Conservation (phyloP, 2,888 invertebrate species). For the Panopea generosa region DNA sequence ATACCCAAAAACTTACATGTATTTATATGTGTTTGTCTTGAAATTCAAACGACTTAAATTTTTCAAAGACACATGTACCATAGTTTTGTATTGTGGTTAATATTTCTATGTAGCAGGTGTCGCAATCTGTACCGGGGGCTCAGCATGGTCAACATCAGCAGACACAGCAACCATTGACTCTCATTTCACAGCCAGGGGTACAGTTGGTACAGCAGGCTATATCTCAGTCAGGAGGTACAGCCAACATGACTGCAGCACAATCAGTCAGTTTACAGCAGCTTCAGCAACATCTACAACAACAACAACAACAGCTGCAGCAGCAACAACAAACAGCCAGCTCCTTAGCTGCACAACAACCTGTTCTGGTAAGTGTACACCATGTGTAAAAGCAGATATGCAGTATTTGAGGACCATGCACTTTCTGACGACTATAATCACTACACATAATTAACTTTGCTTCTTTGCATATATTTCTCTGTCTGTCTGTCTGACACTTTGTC, state of each 20-base stretch:
- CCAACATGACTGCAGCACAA: conserved; percentile 55
- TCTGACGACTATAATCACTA: too few species aligned
- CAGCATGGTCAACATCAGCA: conserved; percentile 39
- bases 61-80: too few species aligned
- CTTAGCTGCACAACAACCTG: conserved; percentile 58
- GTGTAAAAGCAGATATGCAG: too few species aligned
- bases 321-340: conserved; percentile 49
- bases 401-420: too few species aligned
- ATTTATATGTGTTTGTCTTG: too few species aligned
- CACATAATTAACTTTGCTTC: too few species aligned
- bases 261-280: conserved; percentile 63
- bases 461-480: too few species aligned
- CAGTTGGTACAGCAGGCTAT: conserved; percentile 67
- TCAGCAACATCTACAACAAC: conserved; percentile 62
- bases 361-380: conserved; percentile 46
- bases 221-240: conserved; percentile 44
- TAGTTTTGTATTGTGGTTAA: too few species aligned
- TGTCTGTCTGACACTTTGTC: too few species aligned
- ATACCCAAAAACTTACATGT: too few species aligned
- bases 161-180: conserved; percentile 64
- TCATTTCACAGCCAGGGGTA: conserved; percentile 70
- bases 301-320: conserved; percentile 50
- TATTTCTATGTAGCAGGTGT: conserved; percentile 33
- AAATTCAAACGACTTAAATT: too few species aligned
- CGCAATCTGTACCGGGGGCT: conserved; percentile 31